Conservation (phyloP, 1,140 invertebrate genomes). For the Drosophila melanica region DNA sequence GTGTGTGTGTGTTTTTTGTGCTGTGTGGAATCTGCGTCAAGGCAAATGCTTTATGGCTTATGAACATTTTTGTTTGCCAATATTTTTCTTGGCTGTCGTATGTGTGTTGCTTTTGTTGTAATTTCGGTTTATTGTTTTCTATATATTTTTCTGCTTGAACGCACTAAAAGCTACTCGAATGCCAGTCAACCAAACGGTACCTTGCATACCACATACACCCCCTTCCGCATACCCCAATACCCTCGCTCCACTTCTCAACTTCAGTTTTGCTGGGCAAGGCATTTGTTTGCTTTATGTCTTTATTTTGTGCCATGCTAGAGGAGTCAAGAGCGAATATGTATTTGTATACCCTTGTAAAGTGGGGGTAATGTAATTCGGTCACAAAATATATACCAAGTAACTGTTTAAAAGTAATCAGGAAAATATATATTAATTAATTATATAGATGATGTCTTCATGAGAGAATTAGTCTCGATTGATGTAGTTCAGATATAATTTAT, state of each 20-base stretch:
- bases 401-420: no score
- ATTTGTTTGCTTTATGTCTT: conserved; percentile 81
- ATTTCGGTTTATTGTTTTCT: conserved; percentile 81
- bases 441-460: no score
- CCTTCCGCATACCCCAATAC: conserved; percentile 9
- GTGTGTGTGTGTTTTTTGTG: no score
- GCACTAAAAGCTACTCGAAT: conserved; percentile 78
- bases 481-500: no score
- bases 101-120: conserved; percentile 58
- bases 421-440: no score
- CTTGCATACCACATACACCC: conserved; percentile 21
- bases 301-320: conserved; percentile 64
- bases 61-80: conserved; percentile 78
- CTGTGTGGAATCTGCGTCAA: conserved; percentile 14
- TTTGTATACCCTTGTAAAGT: conserved; percentile 3
- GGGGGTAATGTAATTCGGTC: neutral
- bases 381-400: neutral
- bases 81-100: conserved; percentile 46
- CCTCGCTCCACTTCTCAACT: conserved; percentile 7
- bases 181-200: conserved; percentile 57
- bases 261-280: conserved; percentile 34
- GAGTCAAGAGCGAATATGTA: conserved; percentile 23
- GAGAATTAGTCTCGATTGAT: no score
- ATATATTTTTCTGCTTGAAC: conserved; percentile 81
- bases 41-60: conserved; percentile 67